These are phyloP conservation scores for Parnassius mnemosyne DNA, from an alignment of 2,888 invertebrate species.

Conservation along the genomic window DNA sequence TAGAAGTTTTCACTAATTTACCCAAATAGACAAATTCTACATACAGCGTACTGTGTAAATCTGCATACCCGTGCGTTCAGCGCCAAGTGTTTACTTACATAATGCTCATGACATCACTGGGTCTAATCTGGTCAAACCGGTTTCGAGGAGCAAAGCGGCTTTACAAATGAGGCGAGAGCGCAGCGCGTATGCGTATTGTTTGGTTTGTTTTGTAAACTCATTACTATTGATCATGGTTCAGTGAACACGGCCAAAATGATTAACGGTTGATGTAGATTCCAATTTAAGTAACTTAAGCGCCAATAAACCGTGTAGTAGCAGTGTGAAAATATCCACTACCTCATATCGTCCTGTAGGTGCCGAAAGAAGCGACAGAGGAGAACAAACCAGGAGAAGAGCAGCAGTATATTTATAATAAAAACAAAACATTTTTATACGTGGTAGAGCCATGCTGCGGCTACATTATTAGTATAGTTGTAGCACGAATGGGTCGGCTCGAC, in stretches of 20 bases:
- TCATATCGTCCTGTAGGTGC: too few relatives aligned
- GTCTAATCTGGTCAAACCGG: slow-evolving; percentile 53
- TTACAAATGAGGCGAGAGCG: slow-evolving; percentile 10
- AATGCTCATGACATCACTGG: slow-evolving; percentile 52
- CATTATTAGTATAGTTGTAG: too few relatives aligned
- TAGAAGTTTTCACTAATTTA: background rate
- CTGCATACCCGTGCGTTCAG: slow-evolving; percentile 4
- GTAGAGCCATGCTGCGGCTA: too few relatives aligned
- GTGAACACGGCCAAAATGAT: background rate
- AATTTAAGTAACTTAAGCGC: too few relatives aligned
- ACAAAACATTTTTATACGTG: too few relatives aligned
- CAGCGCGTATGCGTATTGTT: slow-evolving; percentile 7
- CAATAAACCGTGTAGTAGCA: too few relatives aligned
- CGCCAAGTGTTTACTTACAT: slow-evolving; percentile 37
- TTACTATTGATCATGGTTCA: background rate
- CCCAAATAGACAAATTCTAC: background rate
- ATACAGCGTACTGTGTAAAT: slow-evolving; percentile 4
- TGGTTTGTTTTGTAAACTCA: slow-evolving; percentile 15
- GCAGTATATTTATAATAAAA: too few relatives aligned
- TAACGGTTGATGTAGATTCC: too few relatives aligned
- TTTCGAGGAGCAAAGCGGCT: slow-evolving; percentile 35
- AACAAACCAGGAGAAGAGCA: too few relatives aligned
- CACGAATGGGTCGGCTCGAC: too few relatives aligned
- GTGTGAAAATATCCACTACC: too few relatives aligned
- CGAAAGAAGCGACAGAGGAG: too few relatives aligned